Conservation (phyloP, 2,888 invertebrate genomes). For the Spodoptera littoralis region DNA sequence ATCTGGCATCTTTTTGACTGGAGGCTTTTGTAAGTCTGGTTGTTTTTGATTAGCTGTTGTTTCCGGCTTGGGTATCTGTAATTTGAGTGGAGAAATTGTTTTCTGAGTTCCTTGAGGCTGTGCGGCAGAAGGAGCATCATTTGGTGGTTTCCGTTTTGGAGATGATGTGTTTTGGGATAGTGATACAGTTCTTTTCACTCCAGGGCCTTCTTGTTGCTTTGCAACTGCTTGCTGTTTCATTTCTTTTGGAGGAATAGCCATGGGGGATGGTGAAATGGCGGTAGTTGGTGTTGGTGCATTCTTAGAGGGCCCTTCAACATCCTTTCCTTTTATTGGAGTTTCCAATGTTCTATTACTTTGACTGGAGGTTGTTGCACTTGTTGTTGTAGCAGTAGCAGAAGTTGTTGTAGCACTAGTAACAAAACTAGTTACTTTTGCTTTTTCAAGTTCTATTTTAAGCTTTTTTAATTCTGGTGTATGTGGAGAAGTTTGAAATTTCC, state of each 20-base stretch:
- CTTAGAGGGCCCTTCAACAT: conserved; percentile 58
- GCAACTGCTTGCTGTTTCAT: conserved; percentile 59
- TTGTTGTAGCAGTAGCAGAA: conserved; percentile 45
- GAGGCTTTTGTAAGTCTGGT: conserved; percentile 62
- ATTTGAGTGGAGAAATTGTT: conserved; percentile 79
- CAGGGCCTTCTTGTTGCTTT: conserved; percentile 66
- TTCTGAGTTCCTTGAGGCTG: conserved; percentile 65
- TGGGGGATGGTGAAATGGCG: conserved; percentile 36
- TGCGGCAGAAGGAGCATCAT: conserved; percentile 65
- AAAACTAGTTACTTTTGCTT: conserved; percentile 69
- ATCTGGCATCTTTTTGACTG: conserved; percentile 82
- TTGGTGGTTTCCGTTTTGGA: conserved; percentile 85
- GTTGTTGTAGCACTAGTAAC: conserved; percentile 45
- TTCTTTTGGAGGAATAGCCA: conserved; percentile 62
- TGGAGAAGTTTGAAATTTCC: conserved; percentile 70
- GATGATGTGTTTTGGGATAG: conserved; percentile 74
- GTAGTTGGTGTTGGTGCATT: conserved; percentile 39
- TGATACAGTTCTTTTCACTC: conserved; percentile 71
- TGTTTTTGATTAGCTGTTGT: conserved; percentile 59
- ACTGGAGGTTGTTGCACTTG: conserved; percentile 43
- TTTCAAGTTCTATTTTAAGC: conserved; percentile 80
- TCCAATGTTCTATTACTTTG: conserved; percentile 58
- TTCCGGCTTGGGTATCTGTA: conserved; percentile 80
- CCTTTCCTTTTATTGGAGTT: conserved; percentile 59
- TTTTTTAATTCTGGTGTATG: conserved; percentile 79